Evolutionary conservation across 2,888 invertebrate genomes (phyloP).

Genomic region (Lasioglossum oenotherae): DNA sequence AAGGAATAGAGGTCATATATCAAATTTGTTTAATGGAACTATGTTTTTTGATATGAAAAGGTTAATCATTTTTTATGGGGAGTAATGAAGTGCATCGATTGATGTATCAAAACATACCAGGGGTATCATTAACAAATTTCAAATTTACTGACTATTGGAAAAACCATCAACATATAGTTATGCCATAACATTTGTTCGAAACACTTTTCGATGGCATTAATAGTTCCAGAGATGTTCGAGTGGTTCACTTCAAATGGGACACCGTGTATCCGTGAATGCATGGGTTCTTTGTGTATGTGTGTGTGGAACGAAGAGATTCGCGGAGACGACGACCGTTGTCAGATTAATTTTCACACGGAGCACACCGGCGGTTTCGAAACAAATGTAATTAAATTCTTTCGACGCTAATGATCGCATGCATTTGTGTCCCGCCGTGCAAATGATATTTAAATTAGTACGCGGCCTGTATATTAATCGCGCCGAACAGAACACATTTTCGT

Average conservation of each 20-base stretch:
- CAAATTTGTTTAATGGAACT: background rate
- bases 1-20: background rate
- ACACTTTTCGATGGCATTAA: background rate
- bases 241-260: background rate
- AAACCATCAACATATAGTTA: background rate
- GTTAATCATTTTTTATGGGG: background rate
- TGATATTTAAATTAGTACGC: constrained; percentile 71
- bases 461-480: constrained; percentile 67
- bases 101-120: background rate
- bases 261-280: background rate
- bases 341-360: constrained; percentile 55
- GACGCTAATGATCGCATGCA: constrained; percentile 64
- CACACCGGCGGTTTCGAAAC: constrained; percentile 49
- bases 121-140: background rate
- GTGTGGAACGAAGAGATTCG: constrained; percentile 12
- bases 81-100: background rate
- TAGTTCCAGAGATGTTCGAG: background rate
- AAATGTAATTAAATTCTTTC: constrained; percentile 71
- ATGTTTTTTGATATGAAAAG: too few species aligned
- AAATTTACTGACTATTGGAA: too few species aligned
- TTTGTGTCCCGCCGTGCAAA: constrained; percentile 62
- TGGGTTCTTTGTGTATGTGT: background rate
- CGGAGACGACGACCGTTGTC: constrained; percentile 29
- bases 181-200: background rate
- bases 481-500: constrained; percentile 50